Evolutionary conservation across 2,888 invertebrate genomes (phyloP).

Genomic region (Lasioglossum villosulum): DNA sequence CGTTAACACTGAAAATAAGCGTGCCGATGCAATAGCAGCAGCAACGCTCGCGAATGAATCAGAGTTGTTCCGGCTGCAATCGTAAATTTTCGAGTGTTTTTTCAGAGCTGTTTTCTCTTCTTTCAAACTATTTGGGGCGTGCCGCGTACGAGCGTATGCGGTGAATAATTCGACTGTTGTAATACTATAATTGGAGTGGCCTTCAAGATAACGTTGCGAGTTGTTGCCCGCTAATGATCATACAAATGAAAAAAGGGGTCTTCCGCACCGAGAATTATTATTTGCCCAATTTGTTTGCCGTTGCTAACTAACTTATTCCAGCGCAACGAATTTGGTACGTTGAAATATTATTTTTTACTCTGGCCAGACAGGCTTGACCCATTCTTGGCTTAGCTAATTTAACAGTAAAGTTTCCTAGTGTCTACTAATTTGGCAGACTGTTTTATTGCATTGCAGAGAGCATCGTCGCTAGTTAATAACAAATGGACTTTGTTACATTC

Average conservation of each 20-base stretch:
- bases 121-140: conserved; percentile 46
- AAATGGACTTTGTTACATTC: background rate
- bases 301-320: background rate
- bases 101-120: conserved; percentile 29
- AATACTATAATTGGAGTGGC: conserved; percentile 50
- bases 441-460: no score
- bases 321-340: background rate
- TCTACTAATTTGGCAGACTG: background rate
- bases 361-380: background rate
- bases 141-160: conserved; percentile 23
- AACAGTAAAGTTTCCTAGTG: background rate
- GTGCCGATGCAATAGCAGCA: background rate
- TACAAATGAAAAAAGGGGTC: conserved; percentile 8
- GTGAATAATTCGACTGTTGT: conserved; percentile 42
- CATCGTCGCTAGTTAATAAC: background rate
- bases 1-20: background rate
- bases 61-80: background rate
- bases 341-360: background rate
- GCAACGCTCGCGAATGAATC: background rate
- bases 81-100: conserved; percentile 27
- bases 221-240: conserved; percentile 42
- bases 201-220: conserved; percentile 27
- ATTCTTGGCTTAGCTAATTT: no score
- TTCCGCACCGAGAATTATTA: conserved; percentile 27
- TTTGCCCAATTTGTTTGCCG: conserved; percentile 15